A percentile compares a stretch with the other conserved stretches of the same genome.
Conservation (phyloP, 2,113 vertebrate species). For the Nettapus auritus region DNA sequence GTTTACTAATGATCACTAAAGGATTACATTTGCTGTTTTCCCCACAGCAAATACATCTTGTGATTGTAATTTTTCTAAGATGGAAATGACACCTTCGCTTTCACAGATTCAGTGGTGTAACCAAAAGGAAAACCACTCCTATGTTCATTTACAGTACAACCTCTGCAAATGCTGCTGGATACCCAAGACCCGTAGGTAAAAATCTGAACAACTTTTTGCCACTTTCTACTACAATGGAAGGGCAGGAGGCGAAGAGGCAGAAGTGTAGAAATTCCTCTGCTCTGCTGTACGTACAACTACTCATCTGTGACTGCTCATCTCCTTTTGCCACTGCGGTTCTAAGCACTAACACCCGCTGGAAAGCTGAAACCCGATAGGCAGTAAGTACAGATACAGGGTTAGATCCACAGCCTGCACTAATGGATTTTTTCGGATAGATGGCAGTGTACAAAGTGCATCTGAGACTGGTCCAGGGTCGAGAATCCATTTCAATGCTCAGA, state of each 20-base stretch:
- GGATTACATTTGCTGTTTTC: background rate
- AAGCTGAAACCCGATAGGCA: background rate
- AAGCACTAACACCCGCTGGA: background rate
- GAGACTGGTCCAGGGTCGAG: conserved; percentile 31
- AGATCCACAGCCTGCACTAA: conserved; percentile 32
- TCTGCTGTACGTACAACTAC: background rate
- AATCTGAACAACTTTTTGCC: background rate
- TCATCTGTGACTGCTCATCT: background rate
- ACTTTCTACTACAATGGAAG: background rate
- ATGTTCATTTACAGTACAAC: background rate
- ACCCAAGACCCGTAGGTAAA: background rate
- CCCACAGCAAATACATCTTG: background rate
- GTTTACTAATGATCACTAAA: background rate
- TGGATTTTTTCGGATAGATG: conserved; percentile 55
- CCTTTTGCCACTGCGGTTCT: background rate
- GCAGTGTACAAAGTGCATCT: conserved; percentile 15
- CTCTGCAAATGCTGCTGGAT: background rate
- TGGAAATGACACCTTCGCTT: background rate
- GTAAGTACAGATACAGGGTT: background rate
- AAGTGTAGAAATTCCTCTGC: background rate
- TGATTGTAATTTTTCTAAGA: conserved; percentile 1
- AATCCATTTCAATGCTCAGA: conserved; percentile 35
- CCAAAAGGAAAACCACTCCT: background rate
- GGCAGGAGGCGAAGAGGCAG: background rate
- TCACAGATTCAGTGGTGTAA: background rate